These are phyloP conservation scores for Papilio gigon DNA, from an alignment of 2,888 invertebrate species.

Conservation along the genomic window DNA sequence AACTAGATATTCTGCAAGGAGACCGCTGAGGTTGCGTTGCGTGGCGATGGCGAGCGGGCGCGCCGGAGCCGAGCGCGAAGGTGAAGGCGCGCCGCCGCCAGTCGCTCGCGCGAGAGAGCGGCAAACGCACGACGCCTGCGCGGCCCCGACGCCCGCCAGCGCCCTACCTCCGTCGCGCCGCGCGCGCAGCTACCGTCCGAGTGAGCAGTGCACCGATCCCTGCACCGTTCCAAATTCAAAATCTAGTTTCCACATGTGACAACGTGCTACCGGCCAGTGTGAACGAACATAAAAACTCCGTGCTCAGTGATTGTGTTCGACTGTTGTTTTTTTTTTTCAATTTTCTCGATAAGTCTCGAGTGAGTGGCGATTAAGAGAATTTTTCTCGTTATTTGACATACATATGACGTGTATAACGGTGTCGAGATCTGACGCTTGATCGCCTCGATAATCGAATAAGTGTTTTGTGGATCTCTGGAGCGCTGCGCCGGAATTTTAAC, in stretches of 20 bases:
- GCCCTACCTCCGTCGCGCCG: slow-evolving; percentile 52
- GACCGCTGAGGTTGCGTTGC: slow-evolving; percentile 66
- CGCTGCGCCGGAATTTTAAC: slow-evolving; percentile 79
- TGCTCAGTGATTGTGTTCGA: slow-evolving; percentile 68
- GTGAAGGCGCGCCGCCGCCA: slow-evolving; percentile 69
- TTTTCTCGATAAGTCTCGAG: slow-evolving; percentile 47
- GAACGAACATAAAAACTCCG: slow-evolving; percentile 53
- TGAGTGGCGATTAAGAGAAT: slow-evolving; percentile 63
- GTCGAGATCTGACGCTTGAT: slow-evolving; percentile 73
- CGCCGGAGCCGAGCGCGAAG: slow-evolving; percentile 56
- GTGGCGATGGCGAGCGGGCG: slow-evolving; percentile 63
- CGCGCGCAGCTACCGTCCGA: slow-evolving; percentile 50
- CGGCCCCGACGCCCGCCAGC: slow-evolving; percentile 42
- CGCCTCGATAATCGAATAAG: slow-evolving; percentile 76
- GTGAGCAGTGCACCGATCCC: slow-evolving; percentile 44
- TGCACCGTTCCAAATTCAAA: slow-evolving; percentile 59
- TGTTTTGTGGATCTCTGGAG: slow-evolving; percentile 75
- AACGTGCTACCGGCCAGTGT: slow-evolving; percentile 47
- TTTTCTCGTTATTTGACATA: slow-evolving; percentile 75
- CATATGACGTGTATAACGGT: slow-evolving; percentile 80
- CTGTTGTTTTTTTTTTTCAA: slow-evolving; percentile 45
- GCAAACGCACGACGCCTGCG: slow-evolving; percentile 58
- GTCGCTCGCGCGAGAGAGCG: slow-evolving; percentile 75
- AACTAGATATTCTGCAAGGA: slow-evolving; percentile 77
- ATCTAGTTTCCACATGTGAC: slow-evolving; percentile 50